Conservation (phyloP, 2,888 invertebrate genomes). For the Pollenia labialis region DNA sequence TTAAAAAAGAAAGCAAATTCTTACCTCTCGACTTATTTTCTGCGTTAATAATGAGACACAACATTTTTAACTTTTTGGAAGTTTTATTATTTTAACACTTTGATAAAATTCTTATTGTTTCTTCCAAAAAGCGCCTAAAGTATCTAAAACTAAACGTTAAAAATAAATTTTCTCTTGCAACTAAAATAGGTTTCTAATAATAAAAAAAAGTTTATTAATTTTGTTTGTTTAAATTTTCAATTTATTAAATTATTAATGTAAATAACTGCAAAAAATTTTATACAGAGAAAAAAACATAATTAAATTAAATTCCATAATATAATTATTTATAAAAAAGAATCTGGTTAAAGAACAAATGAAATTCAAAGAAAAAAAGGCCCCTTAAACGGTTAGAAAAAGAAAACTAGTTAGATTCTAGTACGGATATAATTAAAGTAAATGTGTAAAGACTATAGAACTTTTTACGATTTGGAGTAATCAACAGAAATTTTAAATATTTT, state of each 20-base stretch:
- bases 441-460: not conserved
- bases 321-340: slow-evolving; percentile 45
- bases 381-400: slow-evolving; percentile 24
- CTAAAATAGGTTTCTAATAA: slow-evolving; percentile 19
- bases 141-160: slow-evolving; percentile 44
- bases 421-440: slow-evolving; percentile 16
- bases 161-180: slow-evolving; percentile 3
- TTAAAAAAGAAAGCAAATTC: too few relatives aligned
- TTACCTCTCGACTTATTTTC: not conserved
- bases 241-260: slow-evolving; percentile 72
- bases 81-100: slow-evolving; percentile 51
- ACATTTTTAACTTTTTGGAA: slow-evolving; percentile 64
- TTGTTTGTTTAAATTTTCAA: slow-evolving; percentile 36
- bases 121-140: slow-evolving; percentile 68
- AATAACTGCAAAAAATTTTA: slow-evolving; percentile 68
- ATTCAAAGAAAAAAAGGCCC: slow-evolving; percentile 28
- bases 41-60: slow-evolving; percentile 41
- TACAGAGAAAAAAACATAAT: slow-evolving; percentile 57
- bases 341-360: slow-evolving; percentile 33
- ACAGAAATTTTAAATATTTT: slow-evolving; percentile 44
- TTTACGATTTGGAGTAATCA: slow-evolving; percentile 57
- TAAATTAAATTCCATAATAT: slow-evolving; percentile 52
- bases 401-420: not conserved
- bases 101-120: slow-evolving; percentile 6
- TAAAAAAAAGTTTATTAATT: slow-evolving; percentile 14